Evolutionary conservation across 1,140 invertebrate genomes (phyloP).

Genomic region (Delia radicum): DNA sequence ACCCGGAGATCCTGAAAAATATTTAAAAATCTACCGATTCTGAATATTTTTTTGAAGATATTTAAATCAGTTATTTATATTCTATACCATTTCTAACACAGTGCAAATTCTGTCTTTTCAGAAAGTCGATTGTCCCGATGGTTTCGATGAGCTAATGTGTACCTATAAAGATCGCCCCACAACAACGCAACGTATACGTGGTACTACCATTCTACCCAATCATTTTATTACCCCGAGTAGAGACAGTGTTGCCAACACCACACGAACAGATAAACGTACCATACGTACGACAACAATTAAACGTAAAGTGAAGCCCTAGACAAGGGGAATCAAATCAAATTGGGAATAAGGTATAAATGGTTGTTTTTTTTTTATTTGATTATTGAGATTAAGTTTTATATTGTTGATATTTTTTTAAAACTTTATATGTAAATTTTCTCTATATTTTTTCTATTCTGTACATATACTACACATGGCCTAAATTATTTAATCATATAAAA

Average conservation of each 20-base stretch:
- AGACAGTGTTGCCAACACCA: not conserved
- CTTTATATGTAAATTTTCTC: not conserved
- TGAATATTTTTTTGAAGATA: no score
- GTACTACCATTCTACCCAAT: constrained; percentile 26
- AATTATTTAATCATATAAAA: not conserved
- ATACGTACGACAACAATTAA: constrained; percentile 36
- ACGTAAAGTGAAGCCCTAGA: constrained; percentile 15
- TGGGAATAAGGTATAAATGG: not conserved
- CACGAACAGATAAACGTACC: constrained; percentile 30
- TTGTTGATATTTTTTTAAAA: not conserved
- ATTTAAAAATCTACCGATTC: no score
- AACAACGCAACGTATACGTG: constrained; percentile 3
- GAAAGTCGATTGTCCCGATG: constrained; percentile 63
- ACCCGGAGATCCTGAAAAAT: no score
- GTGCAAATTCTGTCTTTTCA: constrained; percentile 17
- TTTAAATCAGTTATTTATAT: no score
- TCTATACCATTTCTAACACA: not conserved
- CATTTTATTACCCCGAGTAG: constrained; percentile 24
- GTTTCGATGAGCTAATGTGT: constrained; percentile 65
- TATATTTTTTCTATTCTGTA: not conserved
- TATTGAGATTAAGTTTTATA: not conserved
- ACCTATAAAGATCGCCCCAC: constrained; percentile 43
- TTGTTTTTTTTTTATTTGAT: not conserved
- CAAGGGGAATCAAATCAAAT: not conserved
- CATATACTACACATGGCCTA: not conserved